These are phyloP conservation scores for Aricia agestis DNA, from an alignment of 1,140 invertebrate genomes.

Conservation along the genomic window DNA sequence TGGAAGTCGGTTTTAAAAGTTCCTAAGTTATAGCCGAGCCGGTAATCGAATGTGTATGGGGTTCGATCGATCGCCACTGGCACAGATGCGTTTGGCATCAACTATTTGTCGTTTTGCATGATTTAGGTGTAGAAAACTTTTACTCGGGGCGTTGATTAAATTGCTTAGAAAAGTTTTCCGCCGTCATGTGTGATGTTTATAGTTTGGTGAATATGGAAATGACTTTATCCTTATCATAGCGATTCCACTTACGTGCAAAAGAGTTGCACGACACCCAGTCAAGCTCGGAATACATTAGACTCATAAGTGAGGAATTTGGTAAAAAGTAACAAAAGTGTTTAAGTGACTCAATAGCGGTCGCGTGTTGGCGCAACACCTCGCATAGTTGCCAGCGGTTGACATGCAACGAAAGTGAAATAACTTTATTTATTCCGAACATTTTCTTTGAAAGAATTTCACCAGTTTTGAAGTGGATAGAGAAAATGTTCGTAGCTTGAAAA, in stretches of 20 bases:
- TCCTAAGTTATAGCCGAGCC: slow-evolving; percentile 33
- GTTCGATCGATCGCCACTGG: slow-evolving; percentile 19
- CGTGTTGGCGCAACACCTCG: slow-evolving; percentile 11
- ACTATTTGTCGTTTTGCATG: slow-evolving; percentile 22
- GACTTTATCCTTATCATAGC: not conserved
- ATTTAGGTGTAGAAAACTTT: slow-evolving; percentile 17
- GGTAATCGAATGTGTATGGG: slow-evolving; percentile 36
- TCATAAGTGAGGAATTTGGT: not conserved
- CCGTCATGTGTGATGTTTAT: not conserved
- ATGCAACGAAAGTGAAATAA: slow-evolving; percentile 16
- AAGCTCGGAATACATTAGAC: not conserved
- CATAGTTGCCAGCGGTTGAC: slow-evolving; percentile 1
- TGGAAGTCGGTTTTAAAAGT: slow-evolving; percentile 32
- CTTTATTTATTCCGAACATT: slow-evolving; percentile 7
- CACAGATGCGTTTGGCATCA: slow-evolving; percentile 20
- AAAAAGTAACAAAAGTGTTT: slow-evolving; percentile 6
- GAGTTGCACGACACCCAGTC: not conserved
- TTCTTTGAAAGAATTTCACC: slow-evolving; percentile 2
- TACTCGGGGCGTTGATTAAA: slow-evolving; percentile 6
- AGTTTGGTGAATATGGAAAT: not conserved
- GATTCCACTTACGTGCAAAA: not conserved
- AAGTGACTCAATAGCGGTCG: slow-evolving; percentile 10
- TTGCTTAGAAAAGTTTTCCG: not conserved
- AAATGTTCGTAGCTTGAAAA: not conserved
- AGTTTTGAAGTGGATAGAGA: not conserved